These are phyloP conservation scores for Pogona vitticeps DNA, from an alignment of 2,113 vertebrate species.

Conservation along the genomic window DNA sequence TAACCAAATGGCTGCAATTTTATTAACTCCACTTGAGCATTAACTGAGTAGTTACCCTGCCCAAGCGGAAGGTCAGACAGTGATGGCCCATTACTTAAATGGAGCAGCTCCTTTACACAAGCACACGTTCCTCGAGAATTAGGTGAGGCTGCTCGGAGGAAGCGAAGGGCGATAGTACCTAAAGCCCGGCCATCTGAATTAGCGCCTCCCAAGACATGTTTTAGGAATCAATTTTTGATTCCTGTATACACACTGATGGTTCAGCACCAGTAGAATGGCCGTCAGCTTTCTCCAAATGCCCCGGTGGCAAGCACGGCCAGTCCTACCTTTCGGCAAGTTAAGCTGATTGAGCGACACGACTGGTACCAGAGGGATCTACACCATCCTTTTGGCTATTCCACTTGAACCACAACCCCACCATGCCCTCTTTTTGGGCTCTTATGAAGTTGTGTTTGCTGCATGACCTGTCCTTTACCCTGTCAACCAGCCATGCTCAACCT, in stretches of 20 bases:
- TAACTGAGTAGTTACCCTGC: slow-evolving; percentile 17
- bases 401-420: no score
- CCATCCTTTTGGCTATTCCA: no score
- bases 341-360: no score
- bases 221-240: background rate
- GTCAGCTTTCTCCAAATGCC: background rate
- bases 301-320: background rate
- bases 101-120: background rate
- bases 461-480: no score
- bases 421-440: no score
- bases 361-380: no score
- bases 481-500: no score
- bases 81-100: slow-evolving; percentile 15
- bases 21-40: slow-evolving; percentile 27
- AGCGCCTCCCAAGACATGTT: no score
- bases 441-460: no score
- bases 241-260: no score
- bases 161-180: background rate
- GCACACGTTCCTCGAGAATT: background rate
- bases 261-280: background rate
- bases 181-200: background rate
- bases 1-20: slow-evolving; percentile 25
- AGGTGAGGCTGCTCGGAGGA: background rate
- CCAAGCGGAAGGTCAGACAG: slow-evolving; percentile 17
- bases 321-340: no score